Conservation (phyloP, 2,888 invertebrate species). For the Pteria penguin region DNA sequence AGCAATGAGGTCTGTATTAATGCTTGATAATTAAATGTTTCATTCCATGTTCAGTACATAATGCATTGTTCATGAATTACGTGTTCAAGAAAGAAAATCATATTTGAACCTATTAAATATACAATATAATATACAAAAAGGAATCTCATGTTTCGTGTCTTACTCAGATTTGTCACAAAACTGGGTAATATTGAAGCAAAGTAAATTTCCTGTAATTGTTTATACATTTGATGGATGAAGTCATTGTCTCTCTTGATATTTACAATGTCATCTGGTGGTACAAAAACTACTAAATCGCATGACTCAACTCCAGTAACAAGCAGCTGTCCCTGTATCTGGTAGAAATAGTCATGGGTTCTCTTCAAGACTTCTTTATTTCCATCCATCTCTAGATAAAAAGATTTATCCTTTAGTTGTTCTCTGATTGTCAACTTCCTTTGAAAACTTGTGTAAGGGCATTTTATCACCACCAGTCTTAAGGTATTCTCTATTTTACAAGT, state of each 20-base stretch:
- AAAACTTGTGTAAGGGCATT: not conserved
- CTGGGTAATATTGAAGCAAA: not conserved
- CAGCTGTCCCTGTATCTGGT: conserved; percentile 36
- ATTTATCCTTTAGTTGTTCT: not conserved
- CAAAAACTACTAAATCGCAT: conserved; percentile 33
- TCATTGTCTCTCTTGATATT: not conserved
- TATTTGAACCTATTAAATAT: not conserved
- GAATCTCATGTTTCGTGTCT: not conserved
- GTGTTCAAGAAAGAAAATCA: not conserved
- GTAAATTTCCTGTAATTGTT: not conserved
- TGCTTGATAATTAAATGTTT: too few relatives aligned
- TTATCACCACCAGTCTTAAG: not conserved
- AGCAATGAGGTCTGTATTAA: too few relatives aligned
- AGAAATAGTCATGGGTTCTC: conserved; percentile 6
- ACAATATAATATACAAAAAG: not conserved
- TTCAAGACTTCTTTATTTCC: not conserved
- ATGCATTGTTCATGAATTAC: not conserved
- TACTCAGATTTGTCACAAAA: not conserved
- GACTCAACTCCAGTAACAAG: conserved; percentile 15
- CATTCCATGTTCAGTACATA: too few relatives aligned
- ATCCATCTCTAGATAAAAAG: not conserved
- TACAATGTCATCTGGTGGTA: conserved; percentile 28
- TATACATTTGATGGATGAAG: not conserved
- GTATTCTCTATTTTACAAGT: not conserved
- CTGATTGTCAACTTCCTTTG: not conserved